Evolutionary conservation across 2,113 vertebrate genomes (phyloP), one percentile per base, ranked within the genome.

Genomic region (Microtus richardsoni): DNA sequence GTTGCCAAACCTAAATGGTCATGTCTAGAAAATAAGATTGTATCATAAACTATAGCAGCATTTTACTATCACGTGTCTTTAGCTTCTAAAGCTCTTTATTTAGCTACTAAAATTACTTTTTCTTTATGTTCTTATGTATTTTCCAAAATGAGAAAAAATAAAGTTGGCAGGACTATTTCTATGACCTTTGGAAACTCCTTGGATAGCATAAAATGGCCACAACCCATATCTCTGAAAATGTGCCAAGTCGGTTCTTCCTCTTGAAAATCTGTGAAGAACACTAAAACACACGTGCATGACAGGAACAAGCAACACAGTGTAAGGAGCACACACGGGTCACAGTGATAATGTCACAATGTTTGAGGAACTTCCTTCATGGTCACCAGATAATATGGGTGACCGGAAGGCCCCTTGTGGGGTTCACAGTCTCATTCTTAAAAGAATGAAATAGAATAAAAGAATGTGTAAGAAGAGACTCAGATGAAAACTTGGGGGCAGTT

Each of bases 1-100:
- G n/a, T 85, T 90, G 83, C 60, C 79, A 75, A 94, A 80, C 9
- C 54, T 52, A 47, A 93, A 85, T 13, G 28, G n/a, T 93, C 30
- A 36, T 64, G 9, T 87, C 24, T 80, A 64, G 33, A 86, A 95
- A 77, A 58, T n/a, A 80, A 85, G 14, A 7, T 52, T 77, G 6
- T 62, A 21, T 71, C n/a, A 30, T 52, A 13, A 16, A 39, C 16
- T 77, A 33, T 0, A 74, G 3, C 21, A 75, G 26, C 14, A 66
- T 88, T 62, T 94, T 91, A 79, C 26, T 58, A 70, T 8, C 41
- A 22, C 1, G 10, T 87, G 13, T 75, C n/a, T 75, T 91, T 90
- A 79, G 74, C 90, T 66, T 44, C 26, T 95, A 88, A 93, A 84
- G 49, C 11, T 78, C 12, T 90, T 87, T 58, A 58, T 58, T 58